Evolutionary conservation across 2,888 invertebrate species (phyloP), one percentile per base, ranked within the genome.

Genomic region (Phymatocera aterrima): DNA sequence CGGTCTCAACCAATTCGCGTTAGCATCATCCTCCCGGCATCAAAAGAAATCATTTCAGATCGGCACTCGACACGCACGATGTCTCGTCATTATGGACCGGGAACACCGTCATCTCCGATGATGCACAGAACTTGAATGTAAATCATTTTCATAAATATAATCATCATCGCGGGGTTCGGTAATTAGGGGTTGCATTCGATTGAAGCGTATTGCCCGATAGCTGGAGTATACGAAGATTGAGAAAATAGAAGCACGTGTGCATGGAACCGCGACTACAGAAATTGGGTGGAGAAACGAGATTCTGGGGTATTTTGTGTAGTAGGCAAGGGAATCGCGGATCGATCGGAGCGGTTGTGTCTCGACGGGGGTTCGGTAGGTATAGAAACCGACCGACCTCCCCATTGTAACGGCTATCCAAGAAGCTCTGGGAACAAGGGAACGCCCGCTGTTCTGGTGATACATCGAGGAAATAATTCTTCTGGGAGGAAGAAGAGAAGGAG

Each of bases 391-490:
- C 31, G 2, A n/a, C 51, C 72, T 34, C 72, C 28, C 15, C n/a
- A 34, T 51, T 72, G 51, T 72, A 51, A 72, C 31, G 48, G 72
- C 51, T 48, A 72, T 72, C 72, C 72, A 57, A 75, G 57, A 57
- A 57, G 40, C 75, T 43, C 40, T 40, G 75, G 75, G 57, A 57
- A 54, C 75, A 75, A 75, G 75, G 60, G 60, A 75, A 75, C 57
- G 54, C 54, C 72, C 48, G 72, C 48, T 21, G 60, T 60, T 75
- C 75, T 34, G 51, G 75, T 75, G 75, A 75, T 75, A 54, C 75
- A 75, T 75, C 75, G 75, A 40, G 57, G 75, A 43, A 57, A 60
- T 75, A 75, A 75, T 75, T 79, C 79, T 80, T 78, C 78, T 48
- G 65, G 15, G 51, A 37, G 72, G 70, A 78, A 65, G 57, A 65